phyloP scores from a whole-genome alignment of 2,888 invertebrate species.

The Calameuta idolon region DNA sequence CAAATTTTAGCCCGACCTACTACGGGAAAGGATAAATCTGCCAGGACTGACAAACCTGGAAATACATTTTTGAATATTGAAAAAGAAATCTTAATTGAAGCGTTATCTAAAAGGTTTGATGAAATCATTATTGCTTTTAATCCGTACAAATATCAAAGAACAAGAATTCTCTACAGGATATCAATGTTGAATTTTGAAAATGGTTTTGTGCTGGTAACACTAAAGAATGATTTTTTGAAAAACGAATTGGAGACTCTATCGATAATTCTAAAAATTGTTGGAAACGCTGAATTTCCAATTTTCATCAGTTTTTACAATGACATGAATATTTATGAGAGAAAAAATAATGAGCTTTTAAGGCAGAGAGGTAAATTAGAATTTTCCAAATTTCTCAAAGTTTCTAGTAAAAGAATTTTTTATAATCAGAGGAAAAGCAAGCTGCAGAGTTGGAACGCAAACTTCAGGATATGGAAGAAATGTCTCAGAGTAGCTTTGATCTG shows the following conservation, averaged over 20 bases:
- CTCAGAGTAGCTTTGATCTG: constrained; percentile 42
- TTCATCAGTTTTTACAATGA: constrained; percentile 55
- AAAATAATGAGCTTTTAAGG: constrained; percentile 23
- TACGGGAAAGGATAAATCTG: constrained; percentile 20
- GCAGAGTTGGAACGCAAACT: constrained; percentile 22
- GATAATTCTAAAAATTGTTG: constrained; percentile 43
- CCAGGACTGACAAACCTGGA: constrained; percentile 15
- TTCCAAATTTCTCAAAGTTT: not conserved
- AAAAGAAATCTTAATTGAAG: constrained; percentile 33
- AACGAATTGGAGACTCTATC: constrained; percentile 35
- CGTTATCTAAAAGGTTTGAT: constrained; percentile 49
- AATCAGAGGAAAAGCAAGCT: constrained; percentile 17
- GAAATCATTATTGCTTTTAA: not conserved
- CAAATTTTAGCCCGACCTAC: constrained; percentile 19
- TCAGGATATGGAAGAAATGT: constrained; percentile 42
- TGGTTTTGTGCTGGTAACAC: constrained; percentile 55
- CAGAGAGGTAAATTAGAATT: constrained; percentile 23
- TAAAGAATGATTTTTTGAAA: constrained; percentile 48
- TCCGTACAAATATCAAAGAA: not conserved
- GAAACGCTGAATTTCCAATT: constrained; percentile 41
- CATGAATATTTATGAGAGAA: constrained; percentile 33
- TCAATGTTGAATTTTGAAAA: constrained; percentile 37
- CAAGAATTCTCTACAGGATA: constrained; percentile 37
- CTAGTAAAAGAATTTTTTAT: constrained; percentile 14
- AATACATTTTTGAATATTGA: constrained; percentile 37